phyloP scores from a whole-genome alignment of 2,888 invertebrate species.

The Agapetus fuscipes region DNA sequence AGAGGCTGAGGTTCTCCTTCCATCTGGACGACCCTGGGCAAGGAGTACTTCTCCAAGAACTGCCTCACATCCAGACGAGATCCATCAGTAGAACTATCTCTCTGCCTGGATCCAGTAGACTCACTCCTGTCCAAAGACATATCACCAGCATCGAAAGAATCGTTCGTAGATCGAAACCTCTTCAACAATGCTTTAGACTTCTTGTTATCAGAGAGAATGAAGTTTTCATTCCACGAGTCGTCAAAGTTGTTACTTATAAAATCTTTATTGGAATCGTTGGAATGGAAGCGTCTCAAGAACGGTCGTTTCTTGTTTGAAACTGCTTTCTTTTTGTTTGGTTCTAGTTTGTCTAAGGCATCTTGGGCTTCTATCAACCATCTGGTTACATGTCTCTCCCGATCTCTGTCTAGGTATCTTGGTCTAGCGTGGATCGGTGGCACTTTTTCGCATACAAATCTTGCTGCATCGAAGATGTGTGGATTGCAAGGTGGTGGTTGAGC shows the following conservation, averaged over 20 bases:
- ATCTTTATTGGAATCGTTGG: slow-evolving; percentile 37
- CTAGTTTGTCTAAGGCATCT: slow-evolving; percentile 38
- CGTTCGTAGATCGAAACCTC: slow-evolving; percentile 13
- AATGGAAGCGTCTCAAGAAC: slow-evolving; percentile 29
- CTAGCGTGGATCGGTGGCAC: slow-evolving; percentile 23
- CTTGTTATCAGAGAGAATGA: slow-evolving; percentile 33
- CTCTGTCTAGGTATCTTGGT: slow-evolving; percentile 42
- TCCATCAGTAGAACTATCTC: slow-evolving; percentile 14
- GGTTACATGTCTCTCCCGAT: slow-evolving; percentile 40
- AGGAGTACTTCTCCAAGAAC: slow-evolving; percentile 51
- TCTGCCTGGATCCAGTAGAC: slow-evolving; percentile 14
- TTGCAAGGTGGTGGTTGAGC: slow-evolving; percentile 23
- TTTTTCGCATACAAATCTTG: slow-evolving; percentile 40
- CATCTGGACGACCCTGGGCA: slow-evolving; percentile 50
- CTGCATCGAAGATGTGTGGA: slow-evolving; percentile 42
- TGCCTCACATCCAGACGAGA: slow-evolving; percentile 32
- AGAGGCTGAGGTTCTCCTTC: slow-evolving; percentile 49
- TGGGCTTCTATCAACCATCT: slow-evolving; percentile 45
- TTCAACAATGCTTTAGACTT: slow-evolving; percentile 23
- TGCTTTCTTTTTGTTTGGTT: slow-evolving; percentile 39
- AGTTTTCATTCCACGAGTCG: slow-evolving; percentile 36
- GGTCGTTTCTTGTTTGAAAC: slow-evolving; percentile 41
- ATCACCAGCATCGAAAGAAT: slow-evolving; percentile 22
- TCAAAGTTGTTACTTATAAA: slow-evolving; percentile 34
- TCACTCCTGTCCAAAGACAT: slow-evolving; percentile 21